phyloP scores from a whole-genome alignment of 2,888 invertebrate species.

The Epinotia nisella region DNA sequence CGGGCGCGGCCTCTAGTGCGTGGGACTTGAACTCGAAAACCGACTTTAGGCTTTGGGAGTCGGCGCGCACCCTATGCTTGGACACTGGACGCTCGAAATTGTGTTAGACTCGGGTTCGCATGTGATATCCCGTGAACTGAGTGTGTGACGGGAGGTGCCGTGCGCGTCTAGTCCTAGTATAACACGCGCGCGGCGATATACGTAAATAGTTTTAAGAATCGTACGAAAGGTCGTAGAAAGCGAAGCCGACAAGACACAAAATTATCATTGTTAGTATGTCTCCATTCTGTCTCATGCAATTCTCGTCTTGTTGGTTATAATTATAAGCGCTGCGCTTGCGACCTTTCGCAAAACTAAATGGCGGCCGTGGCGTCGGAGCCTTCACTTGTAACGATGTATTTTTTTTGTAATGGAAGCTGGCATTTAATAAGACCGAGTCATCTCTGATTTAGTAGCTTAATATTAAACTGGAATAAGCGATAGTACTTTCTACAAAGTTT shows the following conservation, averaged over 20 bases:
- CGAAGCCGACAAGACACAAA: neutral
- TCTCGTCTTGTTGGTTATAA: neutral
- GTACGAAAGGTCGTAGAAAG: conserved; percentile 12
- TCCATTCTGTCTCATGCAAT: neutral
- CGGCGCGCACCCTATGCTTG: neutral
- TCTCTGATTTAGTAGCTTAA: conserved; percentile 15
- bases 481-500: neutral
- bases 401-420: conserved; percentile 1
- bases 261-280: neutral
- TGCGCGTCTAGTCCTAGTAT: conserved; percentile 74
- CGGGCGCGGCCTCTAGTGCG: neutral
- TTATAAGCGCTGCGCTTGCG: conserved; percentile 2
- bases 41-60: neutral
- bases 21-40: conserved; percentile 6
- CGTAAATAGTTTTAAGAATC: conserved; percentile 74
- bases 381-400: conserved; percentile 21
- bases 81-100: conserved; percentile 7
- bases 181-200: conserved; percentile 73
- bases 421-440: neutral
- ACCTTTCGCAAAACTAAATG: conserved; percentile 32
- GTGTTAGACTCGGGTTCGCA: conserved; percentile 45
- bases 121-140: conserved; percentile 49
- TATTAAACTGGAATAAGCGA: conserved; percentile 29
- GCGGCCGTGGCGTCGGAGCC: conserved; percentile 55
- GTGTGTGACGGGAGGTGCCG: conserved; percentile 49